These are phyloP conservation scores for Octodon degus DNA, from an alignment of 2,113 vertebrate species.

Conservation along the genomic window DNA sequence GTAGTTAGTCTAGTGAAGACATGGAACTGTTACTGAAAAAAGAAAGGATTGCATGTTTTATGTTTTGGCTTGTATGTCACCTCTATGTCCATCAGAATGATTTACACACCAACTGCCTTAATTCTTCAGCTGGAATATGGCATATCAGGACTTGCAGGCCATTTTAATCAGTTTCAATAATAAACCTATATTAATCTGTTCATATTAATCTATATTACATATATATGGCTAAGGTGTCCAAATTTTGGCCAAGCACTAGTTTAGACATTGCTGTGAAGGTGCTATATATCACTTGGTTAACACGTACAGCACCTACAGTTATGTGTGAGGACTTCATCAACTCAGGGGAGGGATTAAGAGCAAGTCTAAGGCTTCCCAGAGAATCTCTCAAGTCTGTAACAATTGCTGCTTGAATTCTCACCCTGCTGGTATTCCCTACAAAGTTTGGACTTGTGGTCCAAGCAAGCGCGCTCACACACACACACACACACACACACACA, in stretches of 20 bases:
- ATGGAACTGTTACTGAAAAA: background rate
- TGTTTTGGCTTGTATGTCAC: background rate
- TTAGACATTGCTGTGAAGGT: background rate
- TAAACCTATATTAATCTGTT: no score
- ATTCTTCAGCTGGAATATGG: no score
- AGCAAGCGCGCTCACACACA: background rate
- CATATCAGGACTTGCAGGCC: no score
- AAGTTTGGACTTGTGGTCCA: no score
- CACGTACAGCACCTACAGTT: background rate
- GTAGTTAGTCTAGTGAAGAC: background rate
- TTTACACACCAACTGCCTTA: no score
- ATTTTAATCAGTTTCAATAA: no score
- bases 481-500: background rate
- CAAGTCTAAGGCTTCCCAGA: background rate
- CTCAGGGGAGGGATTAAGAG: background rate
- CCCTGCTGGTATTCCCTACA: background rate
- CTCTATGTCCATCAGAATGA: background rate
- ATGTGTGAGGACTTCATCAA: background rate
- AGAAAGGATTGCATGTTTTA: background rate
- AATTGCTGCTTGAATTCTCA: background rate
- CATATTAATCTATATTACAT: no score
- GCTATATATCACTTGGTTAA: background rate
- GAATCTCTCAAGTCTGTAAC: background rate
- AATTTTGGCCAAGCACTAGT: background rate
- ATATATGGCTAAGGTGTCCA: background rate